Evolutionary conservation across 2,113 vertebrate genomes (phyloP).

Genomic region (Coptodon bakossiorum): DNA sequence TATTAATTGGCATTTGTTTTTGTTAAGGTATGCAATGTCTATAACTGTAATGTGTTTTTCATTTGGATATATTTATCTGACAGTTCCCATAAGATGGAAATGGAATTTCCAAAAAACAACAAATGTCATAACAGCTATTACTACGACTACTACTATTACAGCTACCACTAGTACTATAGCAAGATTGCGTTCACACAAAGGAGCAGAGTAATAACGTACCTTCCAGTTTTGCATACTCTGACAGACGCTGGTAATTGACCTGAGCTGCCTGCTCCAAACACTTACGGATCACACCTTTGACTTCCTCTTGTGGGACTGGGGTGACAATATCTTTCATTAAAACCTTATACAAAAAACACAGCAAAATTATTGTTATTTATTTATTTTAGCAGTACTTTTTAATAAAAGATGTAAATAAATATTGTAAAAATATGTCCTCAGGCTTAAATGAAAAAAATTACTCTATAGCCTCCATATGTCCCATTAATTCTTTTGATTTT

Average conservation of each 20-base stretch:
- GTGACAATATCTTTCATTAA: slow-evolving; percentile 99
- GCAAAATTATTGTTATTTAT: not conserved
- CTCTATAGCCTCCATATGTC: not conserved
- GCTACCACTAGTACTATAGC: not conserved
- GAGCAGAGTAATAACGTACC: slow-evolving; percentile 72
- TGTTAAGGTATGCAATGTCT: not conserved
- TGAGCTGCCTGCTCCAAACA: slow-evolving; percentile 97
- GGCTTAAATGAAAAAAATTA: not conserved
- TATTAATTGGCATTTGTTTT: not conserved
- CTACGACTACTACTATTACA: not conserved
- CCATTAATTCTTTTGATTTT: not conserved
- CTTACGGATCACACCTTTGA: slow-evolving; percentile 93
- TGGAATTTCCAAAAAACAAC: not conserved
- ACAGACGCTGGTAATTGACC: slow-evolving; percentile 95
- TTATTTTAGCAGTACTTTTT: not conserved
- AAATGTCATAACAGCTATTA: not conserved
- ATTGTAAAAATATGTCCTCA: not conserved
- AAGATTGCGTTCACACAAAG: not conserved
- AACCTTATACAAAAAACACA: slow-evolving; percentile 74
- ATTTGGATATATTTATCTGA: not conserved
- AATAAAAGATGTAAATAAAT: not conserved
- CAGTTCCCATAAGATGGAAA: not conserved
- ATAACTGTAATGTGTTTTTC: not conserved
- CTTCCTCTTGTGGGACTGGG: slow-evolving; percentile 92
- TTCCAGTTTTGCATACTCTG: slow-evolving; percentile 99